Conservation (phyloP, 1,140 invertebrate species). For the Dinothrombium tinctorium region DNA sequence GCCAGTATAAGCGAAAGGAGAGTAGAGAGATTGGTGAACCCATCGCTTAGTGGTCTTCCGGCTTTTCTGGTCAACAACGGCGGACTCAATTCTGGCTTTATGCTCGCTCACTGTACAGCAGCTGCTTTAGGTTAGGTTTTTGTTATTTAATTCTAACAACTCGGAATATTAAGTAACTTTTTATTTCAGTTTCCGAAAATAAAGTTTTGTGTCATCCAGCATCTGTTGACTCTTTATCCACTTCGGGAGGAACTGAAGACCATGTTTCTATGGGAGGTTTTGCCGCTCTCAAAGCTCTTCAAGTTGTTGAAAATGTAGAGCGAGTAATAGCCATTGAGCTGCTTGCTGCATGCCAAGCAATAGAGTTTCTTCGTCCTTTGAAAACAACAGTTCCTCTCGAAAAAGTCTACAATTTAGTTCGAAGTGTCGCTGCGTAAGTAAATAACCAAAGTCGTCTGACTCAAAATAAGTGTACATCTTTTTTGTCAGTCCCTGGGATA, state of each 20-base stretch:
- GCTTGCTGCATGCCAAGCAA: constrained; percentile 42
- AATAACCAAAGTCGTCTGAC: neutral
- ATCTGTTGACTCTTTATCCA: constrained; percentile 42
- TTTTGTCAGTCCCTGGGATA: constrained; percentile 30
- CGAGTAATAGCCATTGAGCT: constrained; percentile 44
- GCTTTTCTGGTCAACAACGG: constrained; percentile 43
- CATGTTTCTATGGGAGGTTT: constrained; percentile 52
- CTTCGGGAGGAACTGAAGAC: constrained; percentile 48
- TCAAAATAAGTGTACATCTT: neutral
- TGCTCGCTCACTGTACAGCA: constrained; percentile 48
- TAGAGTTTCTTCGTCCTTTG: constrained; percentile 43
- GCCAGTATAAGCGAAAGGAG: constrained; percentile 44
- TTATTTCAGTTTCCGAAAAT: constrained; percentile 41
- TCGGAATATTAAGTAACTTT: neutral
- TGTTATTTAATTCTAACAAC: neutral
- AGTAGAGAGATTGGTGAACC: constrained; percentile 42
- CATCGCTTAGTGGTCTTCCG: constrained; percentile 37
- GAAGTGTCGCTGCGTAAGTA: constrained; percentile 26
- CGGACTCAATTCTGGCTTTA: constrained; percentile 48
- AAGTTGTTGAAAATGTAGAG: constrained; percentile 40
- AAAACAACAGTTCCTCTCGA: constrained; percentile 41
- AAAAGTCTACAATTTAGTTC: constrained; percentile 38
- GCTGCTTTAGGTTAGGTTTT: constrained; percentile 32
- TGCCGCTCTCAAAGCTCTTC: constrained; percentile 37
- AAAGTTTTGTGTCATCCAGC: constrained; percentile 48